Evolutionary conservation across 2,113 vertebrate species (phyloP), one percentile per base, ranked within the genome.

Genomic region (Brevimyrus niger): DNA sequence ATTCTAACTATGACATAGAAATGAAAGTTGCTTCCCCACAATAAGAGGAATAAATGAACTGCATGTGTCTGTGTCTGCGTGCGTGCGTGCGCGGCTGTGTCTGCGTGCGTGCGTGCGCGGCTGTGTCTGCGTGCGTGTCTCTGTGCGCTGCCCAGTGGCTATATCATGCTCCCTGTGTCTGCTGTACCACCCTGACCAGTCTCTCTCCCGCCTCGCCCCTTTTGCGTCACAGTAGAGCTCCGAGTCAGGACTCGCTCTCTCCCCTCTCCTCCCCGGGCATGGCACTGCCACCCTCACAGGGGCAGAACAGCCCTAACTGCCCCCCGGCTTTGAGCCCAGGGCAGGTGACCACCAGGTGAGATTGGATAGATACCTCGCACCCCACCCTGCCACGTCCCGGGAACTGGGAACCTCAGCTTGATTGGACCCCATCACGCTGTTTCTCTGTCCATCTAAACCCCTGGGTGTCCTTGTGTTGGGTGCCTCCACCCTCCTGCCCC

Each of bases 331-430:
- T 97, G 96, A 96, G 97, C 91, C 94, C 97, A 0, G 95, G 95
- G 23, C 97, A 96, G 21, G 94, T 97, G 93, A 91, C 95, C 48
- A 69, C 95, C 89, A 99, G 98, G 98, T 99, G 95, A 97, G 97
- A 94, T 82, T 88, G 93, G 94, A 92, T 46, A 85, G 50, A 69
- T 31, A 11, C 61, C 61, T 27, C 5, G 53, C 19, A 3, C 13
- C 55, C 53, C 19, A 0, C 55, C 55, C 55, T 61, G 23, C 27
- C 88, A 53, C 85, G 90, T 91, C 91, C 90, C 90, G 93, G 93
- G 92, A 87, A 91, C 27, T 89, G 65, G 88, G 89, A 89, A 91
- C 58, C 90, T 89, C 90, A 92, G 93, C 90, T 93, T 93, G 90
- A 89, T 89, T 92, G 91, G 90, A 91, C 88, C 88, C 90, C 31